Evolutionary conservation across 2,113 vertebrate genomes (phyloP).

Genomic region (Anser brachyrhynchus): DNA sequence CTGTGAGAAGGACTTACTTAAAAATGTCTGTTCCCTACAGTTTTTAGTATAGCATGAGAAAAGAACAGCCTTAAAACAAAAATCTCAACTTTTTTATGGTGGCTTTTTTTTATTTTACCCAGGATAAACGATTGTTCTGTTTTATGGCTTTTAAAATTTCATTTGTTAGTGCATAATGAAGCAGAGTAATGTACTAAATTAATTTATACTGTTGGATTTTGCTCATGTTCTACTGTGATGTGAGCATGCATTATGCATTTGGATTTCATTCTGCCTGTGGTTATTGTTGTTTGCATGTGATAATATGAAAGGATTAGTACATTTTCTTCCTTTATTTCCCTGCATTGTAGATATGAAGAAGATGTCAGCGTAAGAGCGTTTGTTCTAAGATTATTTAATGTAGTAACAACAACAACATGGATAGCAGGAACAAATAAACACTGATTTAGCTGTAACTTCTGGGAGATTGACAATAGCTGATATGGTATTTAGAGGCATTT

Average conservation of each 20-base stretch:
- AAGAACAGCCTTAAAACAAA: background rate
- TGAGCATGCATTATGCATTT: slow-evolving; percentile 41
- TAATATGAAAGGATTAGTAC: slow-evolving; percentile 18
- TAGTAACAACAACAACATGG: background rate
- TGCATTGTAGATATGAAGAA: background rate
- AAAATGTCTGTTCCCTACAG: background rate
- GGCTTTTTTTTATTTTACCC: background rate
- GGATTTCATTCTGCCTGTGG: slow-evolving; percentile 41
- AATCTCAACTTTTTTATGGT: background rate
- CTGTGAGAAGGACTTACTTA: background rate
- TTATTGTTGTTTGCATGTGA: slow-evolving; percentile 17
- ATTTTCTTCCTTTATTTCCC: slow-evolving; percentile 15
- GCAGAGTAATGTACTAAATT: slow-evolving; percentile 23
- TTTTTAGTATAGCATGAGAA: background rate
- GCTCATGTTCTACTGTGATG: background rate
- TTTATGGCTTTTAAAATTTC: slow-evolving; percentile 43
- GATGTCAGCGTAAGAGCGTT: background rate
- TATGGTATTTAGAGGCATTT: background rate
- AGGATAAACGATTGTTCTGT: background rate
- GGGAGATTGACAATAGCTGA: background rate
- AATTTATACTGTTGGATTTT: slow-evolving; percentile 45
- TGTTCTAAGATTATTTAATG: background rate
- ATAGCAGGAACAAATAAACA: background rate
- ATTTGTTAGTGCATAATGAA: slow-evolving; percentile 47
- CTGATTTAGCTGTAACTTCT: background rate